Conservation (phyloP, 2,888 invertebrate species). For the Phengaris alcon region DNA sequence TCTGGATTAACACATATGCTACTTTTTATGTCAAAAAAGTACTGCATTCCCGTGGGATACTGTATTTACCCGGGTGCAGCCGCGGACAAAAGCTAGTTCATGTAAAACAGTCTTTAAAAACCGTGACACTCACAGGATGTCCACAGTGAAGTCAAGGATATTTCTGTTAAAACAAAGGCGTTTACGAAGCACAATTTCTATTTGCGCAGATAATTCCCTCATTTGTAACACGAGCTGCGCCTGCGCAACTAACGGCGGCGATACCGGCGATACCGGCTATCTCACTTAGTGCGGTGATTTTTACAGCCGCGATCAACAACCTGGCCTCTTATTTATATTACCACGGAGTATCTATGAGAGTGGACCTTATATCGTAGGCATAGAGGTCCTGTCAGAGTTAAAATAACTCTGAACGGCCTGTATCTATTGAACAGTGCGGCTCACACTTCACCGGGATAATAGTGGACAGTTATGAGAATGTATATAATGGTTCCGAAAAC, state of each 20-base stretch:
- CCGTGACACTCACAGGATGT: neutral
- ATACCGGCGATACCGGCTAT: constrained; percentile 63
- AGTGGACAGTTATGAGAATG: neutral
- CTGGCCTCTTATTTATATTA: neutral
- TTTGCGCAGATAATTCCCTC: constrained; percentile 32
- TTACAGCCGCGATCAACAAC: constrained; percentile 45
- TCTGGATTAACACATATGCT: too few species aligned
- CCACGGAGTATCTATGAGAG: too few species aligned
- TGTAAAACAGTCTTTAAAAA: too few species aligned
- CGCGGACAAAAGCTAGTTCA: too few species aligned
- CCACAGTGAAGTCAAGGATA: neutral
- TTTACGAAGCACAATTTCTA: constrained; percentile 24
- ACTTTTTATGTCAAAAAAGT: too few species aligned
- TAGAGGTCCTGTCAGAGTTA: neutral
- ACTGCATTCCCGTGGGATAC: too few species aligned
- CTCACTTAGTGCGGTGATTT: constrained; percentile 56
- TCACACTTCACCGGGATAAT: constrained; percentile 1
- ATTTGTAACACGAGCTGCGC: constrained; percentile 49
- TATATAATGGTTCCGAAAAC: constrained; percentile 20
- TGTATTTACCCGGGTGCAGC: too few species aligned
- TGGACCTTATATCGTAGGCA: neutral
- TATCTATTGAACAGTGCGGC: neutral
- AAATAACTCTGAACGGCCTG: too few species aligned
- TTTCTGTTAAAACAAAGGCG: constrained; percentile 17
- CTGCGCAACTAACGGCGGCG: constrained; percentile 61